Base-by-base conservation (phyloP, 2,888 invertebrate species). In the Apomyelois bistriatella region DNA sequence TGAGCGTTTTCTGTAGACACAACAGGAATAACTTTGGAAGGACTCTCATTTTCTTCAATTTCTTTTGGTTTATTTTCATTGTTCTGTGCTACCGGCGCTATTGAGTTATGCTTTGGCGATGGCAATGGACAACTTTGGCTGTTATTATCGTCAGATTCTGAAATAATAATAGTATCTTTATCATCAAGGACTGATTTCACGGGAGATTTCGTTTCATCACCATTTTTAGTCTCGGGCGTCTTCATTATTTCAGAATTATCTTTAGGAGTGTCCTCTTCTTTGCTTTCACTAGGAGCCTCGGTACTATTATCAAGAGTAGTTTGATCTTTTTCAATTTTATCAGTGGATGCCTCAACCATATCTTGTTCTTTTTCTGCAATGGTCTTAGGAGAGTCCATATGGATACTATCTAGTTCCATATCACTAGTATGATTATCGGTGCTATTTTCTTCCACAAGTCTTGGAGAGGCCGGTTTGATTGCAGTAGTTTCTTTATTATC, bases 361-460 rank as follows among this genome's bases (percentile, higher is more conserved):
- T 83, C 73, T 71, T 85, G 78, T 36, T 86, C 79, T 59, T 85
- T 84, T 41, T 88, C 89, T 6, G 79, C 82, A 40, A 85, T 58
- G 3, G 88, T 86, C 60, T 87, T 88, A 0, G 89, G 89, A 0
- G 89, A 89, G 57, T 88, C 88, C 85, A 87, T 87, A 58, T 88
- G 87, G 67, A 90, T 89, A 51, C 87, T 87, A 55, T 90, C 89
- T 36, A 90, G 74, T 58, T 90, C 89, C 89, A 90, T 90, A 43
- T 90, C 89, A 55, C 92, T 92, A 0, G 89, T 88, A 53, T 90
- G 88, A 62, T 85, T 74, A 53, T 89, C 89, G 1, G 89, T 89
- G 62, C 87, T 87, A 53, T 86, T 87, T 28, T 86, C 88, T 61
- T 87, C 88, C 0, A 82, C 59, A 1, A 69, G 76, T 30, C 70